These are phyloP conservation scores for Macrobrachium nipponense DNA, from an alignment of 1,140 invertebrate species.

Conservation along the genomic window DNA sequence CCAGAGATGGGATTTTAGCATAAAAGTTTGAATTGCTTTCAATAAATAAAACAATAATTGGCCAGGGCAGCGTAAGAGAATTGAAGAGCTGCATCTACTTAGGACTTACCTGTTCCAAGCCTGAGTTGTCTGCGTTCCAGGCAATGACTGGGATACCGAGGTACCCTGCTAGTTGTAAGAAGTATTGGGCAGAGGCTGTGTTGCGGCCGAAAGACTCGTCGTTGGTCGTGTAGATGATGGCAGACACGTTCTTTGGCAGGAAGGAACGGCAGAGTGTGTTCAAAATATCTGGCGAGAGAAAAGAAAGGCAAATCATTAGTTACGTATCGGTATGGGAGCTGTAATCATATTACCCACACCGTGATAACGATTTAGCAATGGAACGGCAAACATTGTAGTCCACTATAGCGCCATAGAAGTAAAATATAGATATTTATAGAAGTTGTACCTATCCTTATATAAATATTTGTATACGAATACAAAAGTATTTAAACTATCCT, in stretches of 20 bases:
- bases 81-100: too few relatives aligned
- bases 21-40: too few relatives aligned
- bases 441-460: too few relatives aligned
- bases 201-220: conserved; percentile 88
- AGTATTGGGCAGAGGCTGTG: conserved; percentile 93
- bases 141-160: conserved; percentile 89
- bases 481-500: too few relatives aligned
- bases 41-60: too few relatives aligned
- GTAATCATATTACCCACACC: not conserved
- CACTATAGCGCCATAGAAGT: not conserved
- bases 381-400: not conserved
- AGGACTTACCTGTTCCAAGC: conserved; percentile 76
- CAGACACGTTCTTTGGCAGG: conserved; percentile 87
- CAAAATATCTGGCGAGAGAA: conserved; percentile 67
- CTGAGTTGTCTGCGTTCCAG: conserved; percentile 95
- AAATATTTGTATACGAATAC: too few relatives aligned
- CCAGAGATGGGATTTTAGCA: too few relatives aligned
- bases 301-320: not conserved
- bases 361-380: not conserved
- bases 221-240: conserved; percentile 94
- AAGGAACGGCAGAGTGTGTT: conserved; percentile 89
- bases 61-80: too few relatives aligned
- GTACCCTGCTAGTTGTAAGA: conserved; percentile 89
- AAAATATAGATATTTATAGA: too few relatives aligned
- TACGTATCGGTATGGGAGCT: not conserved